Conservation (phyloP, 2,113 vertebrate species). For the Gyps fulvus region DNA sequence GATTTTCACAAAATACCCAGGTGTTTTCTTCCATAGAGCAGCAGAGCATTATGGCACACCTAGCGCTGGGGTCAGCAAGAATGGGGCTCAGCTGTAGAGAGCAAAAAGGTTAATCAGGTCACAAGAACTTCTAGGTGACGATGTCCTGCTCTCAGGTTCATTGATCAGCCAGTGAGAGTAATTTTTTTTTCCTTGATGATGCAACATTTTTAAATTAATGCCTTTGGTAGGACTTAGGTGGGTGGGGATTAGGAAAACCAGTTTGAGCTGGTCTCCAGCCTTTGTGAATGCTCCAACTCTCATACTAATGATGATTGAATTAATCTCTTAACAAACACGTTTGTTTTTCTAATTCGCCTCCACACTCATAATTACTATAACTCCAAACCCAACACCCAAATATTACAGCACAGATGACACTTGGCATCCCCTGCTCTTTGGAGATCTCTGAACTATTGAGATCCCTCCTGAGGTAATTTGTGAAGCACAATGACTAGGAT, state of each 20-base stretch:
- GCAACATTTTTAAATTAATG: conserved; percentile 48
- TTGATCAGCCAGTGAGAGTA: conserved; percentile 59
- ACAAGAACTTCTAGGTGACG: not conserved
- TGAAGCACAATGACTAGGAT: not conserved
- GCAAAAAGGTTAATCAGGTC: conserved; percentile 44
- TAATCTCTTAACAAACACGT: conserved; percentile 66
- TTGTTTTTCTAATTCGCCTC: conserved; percentile 65
- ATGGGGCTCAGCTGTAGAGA: not conserved
- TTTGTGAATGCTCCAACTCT: conserved; percentile 43
- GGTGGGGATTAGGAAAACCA: conserved; percentile 56
- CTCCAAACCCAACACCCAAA: conserved; percentile 44
- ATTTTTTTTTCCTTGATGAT: conserved; percentile 13
- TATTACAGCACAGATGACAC: conserved; percentile 12
- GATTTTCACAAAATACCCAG: not conserved
- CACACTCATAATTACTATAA: conserved; percentile 45
- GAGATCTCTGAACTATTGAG: not conserved
- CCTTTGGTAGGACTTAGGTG: conserved; percentile 44
- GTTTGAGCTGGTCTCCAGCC: conserved; percentile 37
- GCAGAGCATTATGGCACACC: not conserved
- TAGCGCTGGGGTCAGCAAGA: not conserved
- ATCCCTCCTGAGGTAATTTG: not conserved
- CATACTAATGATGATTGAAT: conserved; percentile 50
- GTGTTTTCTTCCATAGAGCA: not conserved
- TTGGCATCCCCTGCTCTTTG: not conserved
- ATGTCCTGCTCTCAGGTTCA: conserved; percentile 40